Evolutionary conservation across 2,888 invertebrate species (phyloP).

Genomic region (Itoplectis maculator): DNA sequence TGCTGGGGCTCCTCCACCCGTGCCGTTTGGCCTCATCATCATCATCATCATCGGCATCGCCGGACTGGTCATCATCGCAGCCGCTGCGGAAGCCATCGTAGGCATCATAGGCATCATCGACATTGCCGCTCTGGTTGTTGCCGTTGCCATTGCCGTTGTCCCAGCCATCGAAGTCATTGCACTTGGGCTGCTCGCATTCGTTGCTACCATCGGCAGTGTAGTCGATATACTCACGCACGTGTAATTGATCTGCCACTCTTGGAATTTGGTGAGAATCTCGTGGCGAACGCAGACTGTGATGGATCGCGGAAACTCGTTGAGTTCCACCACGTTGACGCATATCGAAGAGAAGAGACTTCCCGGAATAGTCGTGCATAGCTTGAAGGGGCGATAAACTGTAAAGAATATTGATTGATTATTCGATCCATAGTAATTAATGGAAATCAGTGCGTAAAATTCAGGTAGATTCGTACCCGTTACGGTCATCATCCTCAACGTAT

Average conservation of each 20-base stretch:
- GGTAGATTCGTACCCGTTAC: conserved; percentile 72
- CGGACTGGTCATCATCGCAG: conserved; percentile 1
- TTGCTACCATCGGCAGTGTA: conserved; percentile 64
- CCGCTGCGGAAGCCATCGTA: neutral
- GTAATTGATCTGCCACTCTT: conserved; percentile 78
- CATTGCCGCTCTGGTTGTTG: neutral
- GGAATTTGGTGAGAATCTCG: conserved; percentile 74
- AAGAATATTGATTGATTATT: conserved; percentile 17
- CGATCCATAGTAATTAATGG: neutral
- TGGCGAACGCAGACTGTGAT: conserved; percentile 77
- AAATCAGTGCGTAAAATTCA: too few relatives aligned
- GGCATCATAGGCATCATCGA: conserved; percentile 2
- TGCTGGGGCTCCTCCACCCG: too few relatives aligned
- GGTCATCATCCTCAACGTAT: conserved; percentile 70
- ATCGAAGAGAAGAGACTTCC: conserved; percentile 77
- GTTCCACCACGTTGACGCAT: conserved; percentile 77
- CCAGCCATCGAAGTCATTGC: conserved; percentile 33
- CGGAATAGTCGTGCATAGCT: conserved; percentile 77
- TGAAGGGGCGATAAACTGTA: conserved; percentile 76
- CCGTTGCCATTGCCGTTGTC: conserved; percentile 5
- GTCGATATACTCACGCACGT: conserved; percentile 76
- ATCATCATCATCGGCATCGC: conserved; percentile 19
- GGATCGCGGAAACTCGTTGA: conserved; percentile 77
- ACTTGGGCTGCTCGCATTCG: conserved; percentile 19
- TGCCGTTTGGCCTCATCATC: too few relatives aligned